These are phyloP conservation scores for Australoheros scitulus DNA, from an alignment of 2,113 vertebrate genomes.

Conservation along the genomic window DNA sequence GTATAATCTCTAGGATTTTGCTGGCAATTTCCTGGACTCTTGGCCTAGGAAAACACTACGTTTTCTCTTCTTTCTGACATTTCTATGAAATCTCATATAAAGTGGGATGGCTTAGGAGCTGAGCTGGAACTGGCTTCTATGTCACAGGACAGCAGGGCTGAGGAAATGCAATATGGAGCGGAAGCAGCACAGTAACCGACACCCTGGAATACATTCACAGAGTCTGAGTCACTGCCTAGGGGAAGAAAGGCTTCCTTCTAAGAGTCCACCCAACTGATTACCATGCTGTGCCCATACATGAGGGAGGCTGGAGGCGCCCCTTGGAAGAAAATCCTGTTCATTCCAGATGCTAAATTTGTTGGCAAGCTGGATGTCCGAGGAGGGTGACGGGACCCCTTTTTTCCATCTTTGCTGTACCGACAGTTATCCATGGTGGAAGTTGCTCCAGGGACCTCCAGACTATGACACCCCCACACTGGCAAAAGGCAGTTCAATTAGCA, in stretches of 20 bases:
- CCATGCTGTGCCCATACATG: not conserved
- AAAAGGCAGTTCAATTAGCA: not conserved
- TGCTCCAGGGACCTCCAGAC: not conserved
- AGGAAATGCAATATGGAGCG: conserved; percentile 1
- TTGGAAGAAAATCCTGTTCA: not conserved
- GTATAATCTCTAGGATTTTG: not conserved
- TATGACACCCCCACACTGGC: not conserved
- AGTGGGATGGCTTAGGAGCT: not conserved
- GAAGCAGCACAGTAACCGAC: not conserved
- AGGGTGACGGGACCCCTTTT: not conserved
- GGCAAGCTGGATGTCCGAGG: conserved; percentile 1
- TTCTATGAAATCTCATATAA: not conserved
- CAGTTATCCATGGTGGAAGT: not conserved
- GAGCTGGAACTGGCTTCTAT: not conserved
- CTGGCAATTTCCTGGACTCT: not conserved
- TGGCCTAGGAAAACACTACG: not conserved
- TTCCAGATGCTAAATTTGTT: conserved; percentile 5
- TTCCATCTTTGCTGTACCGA: not conserved
- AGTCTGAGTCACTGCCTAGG: conserved; percentile 1
- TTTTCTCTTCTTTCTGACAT: not conserved
- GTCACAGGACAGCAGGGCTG: conserved; percentile 2
- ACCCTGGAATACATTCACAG: conserved; percentile 13
- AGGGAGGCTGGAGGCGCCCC: not conserved
- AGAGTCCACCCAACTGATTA: conserved; percentile 12
- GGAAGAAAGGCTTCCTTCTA: not conserved